phyloP scores from a whole-genome alignment of 2,888 invertebrate genomes.

The Pomacea canaliculata region DNA sequence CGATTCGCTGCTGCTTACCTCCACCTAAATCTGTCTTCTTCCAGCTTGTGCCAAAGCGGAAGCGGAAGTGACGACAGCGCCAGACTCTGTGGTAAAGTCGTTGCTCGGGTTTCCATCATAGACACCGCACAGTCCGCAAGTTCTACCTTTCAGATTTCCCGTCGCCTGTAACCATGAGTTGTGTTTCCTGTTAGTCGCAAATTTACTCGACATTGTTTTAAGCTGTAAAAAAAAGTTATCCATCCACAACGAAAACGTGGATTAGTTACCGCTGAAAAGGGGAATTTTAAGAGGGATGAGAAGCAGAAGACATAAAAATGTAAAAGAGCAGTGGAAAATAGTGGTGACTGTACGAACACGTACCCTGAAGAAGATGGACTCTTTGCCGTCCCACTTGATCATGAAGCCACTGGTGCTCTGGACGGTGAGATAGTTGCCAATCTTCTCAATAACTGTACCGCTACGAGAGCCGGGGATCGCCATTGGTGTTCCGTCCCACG shows the following conservation, averaged over 20 bases:
- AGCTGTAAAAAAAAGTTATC: too few species aligned
- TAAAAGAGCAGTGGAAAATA: too few species aligned
- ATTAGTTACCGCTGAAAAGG: too few species aligned
- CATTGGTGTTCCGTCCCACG: constrained; percentile 43
- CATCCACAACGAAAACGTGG: too few species aligned
- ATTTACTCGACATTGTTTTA: too few species aligned
- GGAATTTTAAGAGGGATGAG: too few species aligned
- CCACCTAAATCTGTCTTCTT: constrained; percentile 36
- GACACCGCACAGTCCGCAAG: constrained; percentile 85
- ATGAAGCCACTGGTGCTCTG: constrained; percentile 77
- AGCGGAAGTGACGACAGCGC: constrained; percentile 70
- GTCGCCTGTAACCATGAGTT: constrained; percentile 37
- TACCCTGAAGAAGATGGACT: constrained; percentile 49
- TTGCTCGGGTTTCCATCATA: constrained; percentile 80
- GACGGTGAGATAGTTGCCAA: constrained; percentile 79
- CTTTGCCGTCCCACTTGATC: constrained; percentile 83
- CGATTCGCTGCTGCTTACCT: too few species aligned
- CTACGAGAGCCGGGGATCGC: constrained; percentile 64
- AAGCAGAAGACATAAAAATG: too few species aligned
- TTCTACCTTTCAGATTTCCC: constrained; percentile 79
- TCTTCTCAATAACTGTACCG: constrained; percentile 81
- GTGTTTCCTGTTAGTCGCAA: too few species aligned
- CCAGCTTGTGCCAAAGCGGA: constrained; percentile 54
- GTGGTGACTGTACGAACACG: too few species aligned
- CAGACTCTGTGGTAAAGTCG: constrained; percentile 77